Percentiles rank a stretch among this genome's conserved stretches.
Evolutionary conservation across 2,113 vertebrate genomes (phyloP).

Genomic region (Bambusicola thoracicus): DNA sequence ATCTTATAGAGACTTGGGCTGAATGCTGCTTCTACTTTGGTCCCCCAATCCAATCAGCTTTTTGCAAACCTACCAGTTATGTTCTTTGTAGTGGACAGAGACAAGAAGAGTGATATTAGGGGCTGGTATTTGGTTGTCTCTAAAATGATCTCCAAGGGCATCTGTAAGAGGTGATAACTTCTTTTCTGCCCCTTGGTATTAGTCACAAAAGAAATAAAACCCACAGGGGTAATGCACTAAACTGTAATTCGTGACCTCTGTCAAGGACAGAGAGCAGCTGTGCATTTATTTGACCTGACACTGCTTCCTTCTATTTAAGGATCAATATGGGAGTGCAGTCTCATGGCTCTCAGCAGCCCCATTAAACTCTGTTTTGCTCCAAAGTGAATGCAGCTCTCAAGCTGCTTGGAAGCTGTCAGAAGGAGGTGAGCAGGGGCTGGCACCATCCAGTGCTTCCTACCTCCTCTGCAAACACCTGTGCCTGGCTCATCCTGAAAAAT

Average conservation of each 20-base stretch:
- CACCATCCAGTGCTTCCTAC: background rate
- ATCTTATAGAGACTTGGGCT: background rate
- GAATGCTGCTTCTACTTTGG: background rate
- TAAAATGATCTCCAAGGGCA: background rate
- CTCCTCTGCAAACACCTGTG: background rate
- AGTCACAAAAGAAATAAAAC: background rate
- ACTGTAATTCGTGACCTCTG: rapidly evolving
- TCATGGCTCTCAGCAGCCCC: background rate
- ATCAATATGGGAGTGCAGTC: background rate
- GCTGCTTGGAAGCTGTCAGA: background rate
- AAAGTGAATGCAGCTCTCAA: background rate
- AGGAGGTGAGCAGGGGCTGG: background rate
- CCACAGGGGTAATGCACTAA: too few relatives aligned
- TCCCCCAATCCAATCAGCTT: background rate
- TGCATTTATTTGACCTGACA: background rate
- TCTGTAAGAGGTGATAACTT: background rate
- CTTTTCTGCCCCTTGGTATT: background rate
- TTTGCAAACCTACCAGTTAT: background rate
- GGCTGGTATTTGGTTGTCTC: background rate
- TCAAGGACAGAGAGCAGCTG: background rate
- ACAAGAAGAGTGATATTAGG: rapidly evolving
- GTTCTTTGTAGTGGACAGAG: background rate
- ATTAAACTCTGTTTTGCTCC: background rate
- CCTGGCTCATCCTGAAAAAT: background rate
- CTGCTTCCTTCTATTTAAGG: background rate